Conservation (phyloP, 2,113 vertebrate species). For the Calyptommatus sinebrachiatus region DNA sequence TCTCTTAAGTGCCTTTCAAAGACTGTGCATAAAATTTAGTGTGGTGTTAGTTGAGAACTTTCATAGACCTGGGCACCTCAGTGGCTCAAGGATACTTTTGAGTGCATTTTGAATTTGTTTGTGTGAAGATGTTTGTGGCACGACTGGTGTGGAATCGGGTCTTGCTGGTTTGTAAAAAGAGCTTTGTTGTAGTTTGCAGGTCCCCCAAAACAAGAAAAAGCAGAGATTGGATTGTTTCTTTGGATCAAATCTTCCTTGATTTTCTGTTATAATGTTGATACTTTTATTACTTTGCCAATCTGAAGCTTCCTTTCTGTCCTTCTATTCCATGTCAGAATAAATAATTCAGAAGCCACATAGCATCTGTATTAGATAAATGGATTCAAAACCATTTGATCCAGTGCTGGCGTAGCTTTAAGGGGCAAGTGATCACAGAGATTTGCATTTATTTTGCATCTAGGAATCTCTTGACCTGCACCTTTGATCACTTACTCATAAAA, state of each 20-base stretch:
- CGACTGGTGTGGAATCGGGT: not conserved
- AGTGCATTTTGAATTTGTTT: not conserved
- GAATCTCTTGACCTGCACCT: too few relatives aligned
- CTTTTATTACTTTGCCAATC: too few relatives aligned
- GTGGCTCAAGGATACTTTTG: not conserved
- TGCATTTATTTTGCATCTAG: too few relatives aligned
- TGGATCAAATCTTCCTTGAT: rapidly evolving
- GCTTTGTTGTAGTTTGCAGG: not conserved
- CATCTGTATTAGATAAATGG: not conserved
- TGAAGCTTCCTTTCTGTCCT: not conserved
- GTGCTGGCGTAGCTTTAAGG: too few relatives aligned
- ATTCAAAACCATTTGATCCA: not conserved
- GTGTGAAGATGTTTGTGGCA: not conserved
- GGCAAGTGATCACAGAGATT: too few relatives aligned
- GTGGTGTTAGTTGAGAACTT: not conserved
- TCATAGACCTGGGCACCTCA: not conserved
- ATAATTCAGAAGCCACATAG: not conserved
- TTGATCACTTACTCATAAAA: too few relatives aligned
- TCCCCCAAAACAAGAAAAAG: not conserved
- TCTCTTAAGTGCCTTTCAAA: not conserved
- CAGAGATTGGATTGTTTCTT: not conserved
- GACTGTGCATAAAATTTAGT: not conserved
- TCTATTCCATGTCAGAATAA: not conserved
- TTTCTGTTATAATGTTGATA: not conserved
- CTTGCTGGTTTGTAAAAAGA: not conserved